Conservation (phyloP, 2,113 vertebrate species). For the Phalacrocorax brasilianus region DNA sequence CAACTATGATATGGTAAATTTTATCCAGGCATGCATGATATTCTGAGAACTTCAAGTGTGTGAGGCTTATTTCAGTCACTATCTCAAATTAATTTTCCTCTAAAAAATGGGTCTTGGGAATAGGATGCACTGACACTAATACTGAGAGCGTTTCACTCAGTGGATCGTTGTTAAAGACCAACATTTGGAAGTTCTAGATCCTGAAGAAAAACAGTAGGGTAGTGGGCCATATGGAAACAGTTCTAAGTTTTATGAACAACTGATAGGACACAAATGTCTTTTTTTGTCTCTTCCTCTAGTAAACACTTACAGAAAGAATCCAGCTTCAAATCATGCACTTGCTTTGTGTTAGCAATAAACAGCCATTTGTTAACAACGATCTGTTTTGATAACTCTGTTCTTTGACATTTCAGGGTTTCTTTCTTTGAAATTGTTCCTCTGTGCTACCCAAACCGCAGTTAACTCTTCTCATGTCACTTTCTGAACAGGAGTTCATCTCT, state of each 20-base stretch:
- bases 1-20: not conserved
- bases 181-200: not conserved
- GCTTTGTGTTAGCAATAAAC: conserved; percentile 61
- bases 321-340: conserved; percentile 40
- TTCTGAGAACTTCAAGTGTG: not conserved
- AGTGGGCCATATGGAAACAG: conserved; percentile 35
- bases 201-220: not conserved
- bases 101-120: not conserved
- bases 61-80: not conserved
- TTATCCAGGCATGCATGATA: not conserved
- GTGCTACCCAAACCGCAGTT: conserved; percentile 1
- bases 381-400: conserved; percentile 62
- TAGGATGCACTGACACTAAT: not conserved
- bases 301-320: conserved; percentile 47
- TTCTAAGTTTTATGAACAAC: conserved; percentile 27
- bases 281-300: conserved; percentile 47
- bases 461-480: conserved; percentile 36
- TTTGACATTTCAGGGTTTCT: conserved; percentile 54
- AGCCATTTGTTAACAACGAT: conserved; percentile 61
- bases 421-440: conserved; percentile 35
- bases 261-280: conserved; percentile 44
- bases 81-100: not conserved
- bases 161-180: not conserved
- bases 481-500: not conserved
- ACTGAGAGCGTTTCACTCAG: not conserved